A percentile compares a stretch with the other conserved stretches of the same genome.
Conservation (phyloP, 2,797 vertebrate genomes). For the Adelosebastes latens region DNA sequence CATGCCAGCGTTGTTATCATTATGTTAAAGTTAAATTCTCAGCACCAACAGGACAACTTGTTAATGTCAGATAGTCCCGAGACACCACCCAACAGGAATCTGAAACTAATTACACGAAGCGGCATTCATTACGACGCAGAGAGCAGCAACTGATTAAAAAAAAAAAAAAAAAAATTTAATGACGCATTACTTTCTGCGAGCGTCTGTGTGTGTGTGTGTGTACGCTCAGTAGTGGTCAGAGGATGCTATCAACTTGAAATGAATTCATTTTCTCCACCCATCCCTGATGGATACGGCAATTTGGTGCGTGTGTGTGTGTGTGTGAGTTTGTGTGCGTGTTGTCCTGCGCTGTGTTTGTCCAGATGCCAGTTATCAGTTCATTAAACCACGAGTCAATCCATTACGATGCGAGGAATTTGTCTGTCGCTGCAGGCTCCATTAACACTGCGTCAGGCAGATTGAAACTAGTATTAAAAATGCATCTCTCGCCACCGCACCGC, state of each 20-base stretch:
- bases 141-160: conserved; percentile 48
- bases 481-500: conserved; percentile 32
- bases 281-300: conserved; percentile 46
- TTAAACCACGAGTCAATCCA: conserved; percentile 68
- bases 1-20: conserved; percentile 11
- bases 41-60: conserved; percentile 45
- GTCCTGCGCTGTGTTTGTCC: conserved; percentile 46
- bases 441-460: conserved; percentile 62
- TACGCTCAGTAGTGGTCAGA: conserved; percentile 12
- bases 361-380: conserved; percentile 73
- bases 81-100: conserved; percentile 36
- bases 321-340: not conserved
- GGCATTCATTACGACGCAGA: conserved; percentile 46
- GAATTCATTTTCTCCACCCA: conserved; percentile 38
- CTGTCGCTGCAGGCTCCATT: conserved; percentile 66
- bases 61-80: conserved; percentile 47
- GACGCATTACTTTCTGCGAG: conserved; percentile 15
- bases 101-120: conserved; percentile 57
- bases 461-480: conserved; percentile 70
- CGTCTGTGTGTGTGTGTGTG: not conserved
- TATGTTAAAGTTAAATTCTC: conserved; percentile 33
- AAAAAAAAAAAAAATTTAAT: conserved; percentile 29
- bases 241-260: conserved; percentile 40
- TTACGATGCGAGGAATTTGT: conserved; percentile 64
- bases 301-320: not conserved